Evolutionary conservation across 2,888 invertebrate genomes (phyloP).

Genomic region (Agrypnus murinus): DNA sequence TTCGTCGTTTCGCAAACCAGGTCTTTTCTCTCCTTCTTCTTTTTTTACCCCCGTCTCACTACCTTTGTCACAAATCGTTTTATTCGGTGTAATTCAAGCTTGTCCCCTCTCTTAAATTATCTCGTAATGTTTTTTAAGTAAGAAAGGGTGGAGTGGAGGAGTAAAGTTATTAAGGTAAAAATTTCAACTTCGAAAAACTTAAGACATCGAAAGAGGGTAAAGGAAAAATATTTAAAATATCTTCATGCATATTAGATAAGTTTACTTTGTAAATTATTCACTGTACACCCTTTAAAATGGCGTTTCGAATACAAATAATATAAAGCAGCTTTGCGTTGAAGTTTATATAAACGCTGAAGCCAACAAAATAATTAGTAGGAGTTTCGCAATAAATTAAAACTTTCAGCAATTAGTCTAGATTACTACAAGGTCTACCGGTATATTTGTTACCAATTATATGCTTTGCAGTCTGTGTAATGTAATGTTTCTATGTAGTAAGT

Average conservation of each 20-base stretch:
- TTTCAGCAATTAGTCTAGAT: slow-evolving; percentile 44
- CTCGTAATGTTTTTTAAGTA: background rate
- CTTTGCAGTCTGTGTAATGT: slow-evolving; percentile 25
- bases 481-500: too few relatives aligned
- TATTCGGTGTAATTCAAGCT: slow-evolving; percentile 34
- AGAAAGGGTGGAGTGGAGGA: background rate
- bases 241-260: slow-evolving; percentile 5
- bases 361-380: slow-evolving; percentile 39
- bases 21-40: too few relatives aligned
- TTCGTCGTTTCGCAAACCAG: slow-evolving; percentile 41
- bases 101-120: background rate
- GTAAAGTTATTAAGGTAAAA: background rate
- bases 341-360: slow-evolving; percentile 35
- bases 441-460: slow-evolving; percentile 43
- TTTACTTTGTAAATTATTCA: background rate
- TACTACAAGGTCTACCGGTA: slow-evolving; percentile 34
- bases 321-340: slow-evolving; percentile 24
- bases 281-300: background rate
- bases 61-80: slow-evolving; percentile 38
- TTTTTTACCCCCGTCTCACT: background rate
- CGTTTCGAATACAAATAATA: slow-evolving; percentile 9
- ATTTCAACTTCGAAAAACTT: too few relatives aligned
- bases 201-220: background rate
- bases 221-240: too few relatives aligned
- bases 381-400: slow-evolving; percentile 45